Conservation (phyloP, 2,113 vertebrate species). For the Alectura lathami region DNA sequence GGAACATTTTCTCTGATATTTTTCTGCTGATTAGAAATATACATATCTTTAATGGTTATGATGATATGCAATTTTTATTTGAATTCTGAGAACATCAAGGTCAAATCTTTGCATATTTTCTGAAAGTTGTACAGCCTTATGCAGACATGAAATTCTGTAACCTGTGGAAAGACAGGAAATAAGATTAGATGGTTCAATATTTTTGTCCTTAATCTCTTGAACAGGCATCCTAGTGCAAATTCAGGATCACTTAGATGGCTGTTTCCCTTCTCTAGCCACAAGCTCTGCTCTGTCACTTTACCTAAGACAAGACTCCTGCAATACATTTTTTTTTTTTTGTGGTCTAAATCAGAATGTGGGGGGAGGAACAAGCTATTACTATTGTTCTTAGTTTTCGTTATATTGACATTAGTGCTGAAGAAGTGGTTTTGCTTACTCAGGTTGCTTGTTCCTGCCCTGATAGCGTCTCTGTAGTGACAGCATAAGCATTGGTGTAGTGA, state of each 20-base stretch:
- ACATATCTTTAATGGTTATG: no score
- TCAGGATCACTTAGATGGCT: background rate
- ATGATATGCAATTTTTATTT: background rate
- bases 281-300: background rate
- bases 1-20: background rate
- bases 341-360: fast-evolving
- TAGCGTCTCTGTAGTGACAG: background rate
- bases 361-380: no score
- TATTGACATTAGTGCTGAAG: background rate
- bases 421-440: background rate
- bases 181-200: background rate
- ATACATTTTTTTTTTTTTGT: background rate
- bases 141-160: background rate
- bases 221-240: background rate
- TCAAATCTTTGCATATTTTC: background rate
- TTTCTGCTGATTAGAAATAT: background rate
- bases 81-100: background rate
- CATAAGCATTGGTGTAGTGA: background rate
- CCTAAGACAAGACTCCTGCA: background rate
- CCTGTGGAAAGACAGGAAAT: background rate
- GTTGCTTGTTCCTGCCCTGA: background rate
- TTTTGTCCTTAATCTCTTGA: constrained; percentile 9
- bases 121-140: background rate
- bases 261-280: background rate
- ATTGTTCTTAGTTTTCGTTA: fast-evolving